Base-by-base conservation (phyloP, 2,888 invertebrate species). In the Stenolophus ochropezus region DNA sequence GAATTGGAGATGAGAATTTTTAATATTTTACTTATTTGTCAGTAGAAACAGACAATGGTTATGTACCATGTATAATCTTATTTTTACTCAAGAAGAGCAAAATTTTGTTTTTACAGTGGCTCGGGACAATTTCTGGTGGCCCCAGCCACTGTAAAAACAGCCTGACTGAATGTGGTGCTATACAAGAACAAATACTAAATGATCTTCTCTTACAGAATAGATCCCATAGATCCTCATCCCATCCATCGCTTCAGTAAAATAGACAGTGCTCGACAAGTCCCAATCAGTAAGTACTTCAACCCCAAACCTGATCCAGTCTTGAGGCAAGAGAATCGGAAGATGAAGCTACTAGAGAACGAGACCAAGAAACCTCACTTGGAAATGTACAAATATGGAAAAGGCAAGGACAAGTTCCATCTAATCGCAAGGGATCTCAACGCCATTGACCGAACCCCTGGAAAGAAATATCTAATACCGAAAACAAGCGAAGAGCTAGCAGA, bases 391-490 rank as follows among this genome's bases (percentile, higher is more conserved):
- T 56, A 81, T 75, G n/a, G 73, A 73, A 21, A 75, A 75, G 27
- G 27, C 25, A 47, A 75, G 23, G 47, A 21, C 8, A 42, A 42
- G 33, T 2, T 42, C 1, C 1, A 6, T 6, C 0, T 42, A 6
- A 75, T 65, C 8, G 20, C 14, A 23, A 56, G 75, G 23, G 74
- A 74, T 33, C 23, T 49, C 21, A 65, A 61, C 27, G 61, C 51
- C 42, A 75, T 49, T n/a, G 65, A 75, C 1, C 8, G 11, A 6
- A 42, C 6, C 8, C 8, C 33, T 42, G 33, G 8, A 42, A 11
- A 11, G n/a, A 85, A 85, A 77, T 88, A 86, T 81, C 71, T 84
- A 1, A 76, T 83, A 0, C 86, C 86, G 0, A 85, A 85, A 75
- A 84, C 85, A 0, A 86, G 85, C 73, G 85, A 85, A 25, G 83